These are phyloP conservation scores for Medauroidea extradentata DNA, from an alignment of 1,140 invertebrate genomes.

Conservation along the genomic window DNA sequence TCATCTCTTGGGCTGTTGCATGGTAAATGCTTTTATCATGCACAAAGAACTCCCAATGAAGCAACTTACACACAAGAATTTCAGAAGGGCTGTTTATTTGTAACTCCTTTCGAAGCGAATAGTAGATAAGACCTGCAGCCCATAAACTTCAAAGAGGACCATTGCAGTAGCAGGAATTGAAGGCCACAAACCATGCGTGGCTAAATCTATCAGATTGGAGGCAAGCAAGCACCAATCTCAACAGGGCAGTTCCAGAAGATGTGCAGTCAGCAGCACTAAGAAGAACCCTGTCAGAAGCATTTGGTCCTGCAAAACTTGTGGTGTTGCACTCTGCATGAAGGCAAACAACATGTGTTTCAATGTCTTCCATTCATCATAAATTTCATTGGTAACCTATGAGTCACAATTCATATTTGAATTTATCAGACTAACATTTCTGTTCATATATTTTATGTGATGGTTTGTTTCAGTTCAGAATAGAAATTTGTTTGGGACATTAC, in stretches of 20 bases:
- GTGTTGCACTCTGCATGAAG: conserved; percentile 14
- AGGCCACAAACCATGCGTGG: conserved; percentile 10
- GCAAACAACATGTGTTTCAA: conserved; percentile 9
- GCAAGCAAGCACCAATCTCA: conserved; percentile 15
- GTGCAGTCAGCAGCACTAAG: conserved; percentile 21
- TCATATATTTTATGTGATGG: too few species aligned
- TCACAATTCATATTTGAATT: too few species aligned
- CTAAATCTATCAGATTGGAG: conserved; percentile 12
- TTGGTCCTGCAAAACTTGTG: background rate
- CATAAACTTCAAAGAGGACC: conserved; percentile 2
- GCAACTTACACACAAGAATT: background rate
- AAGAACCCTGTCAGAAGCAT: conserved; percentile 12
- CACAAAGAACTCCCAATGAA: conserved; percentile 10
- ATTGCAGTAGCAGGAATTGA: conserved; percentile 9
- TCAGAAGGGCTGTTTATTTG: conserved; percentile 7
- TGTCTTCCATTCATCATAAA: conserved; percentile 3
- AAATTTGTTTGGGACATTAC: too few species aligned
- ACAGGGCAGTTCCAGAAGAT: conserved; percentile 14
- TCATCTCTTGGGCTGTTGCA: conserved; percentile 29
- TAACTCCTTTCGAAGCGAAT: conserved; percentile 12
- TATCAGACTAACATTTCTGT: too few species aligned
- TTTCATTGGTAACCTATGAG: background rate
- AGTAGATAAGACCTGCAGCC: conserved; percentile 3
- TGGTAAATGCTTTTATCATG: conserved; percentile 32
- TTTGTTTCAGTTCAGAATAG: too few species aligned